Evolutionary conservation across 1,140 invertebrate species (phyloP), one percentile per base, ranked within the genome.

Genomic region (Polypedilum vanderplanki): DNA sequence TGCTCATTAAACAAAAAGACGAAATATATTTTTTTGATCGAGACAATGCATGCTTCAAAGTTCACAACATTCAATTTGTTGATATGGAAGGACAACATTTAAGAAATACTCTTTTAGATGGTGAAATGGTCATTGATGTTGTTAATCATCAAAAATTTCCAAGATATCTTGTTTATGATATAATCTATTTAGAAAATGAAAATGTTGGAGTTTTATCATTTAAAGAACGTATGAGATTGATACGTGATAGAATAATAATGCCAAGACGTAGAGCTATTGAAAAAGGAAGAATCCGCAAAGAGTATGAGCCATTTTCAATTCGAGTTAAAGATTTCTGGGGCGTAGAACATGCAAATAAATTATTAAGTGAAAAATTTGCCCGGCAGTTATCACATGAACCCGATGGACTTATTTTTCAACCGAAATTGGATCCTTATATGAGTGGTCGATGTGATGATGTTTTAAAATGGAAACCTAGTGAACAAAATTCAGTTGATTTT

Each of bases 341-440:
- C 73, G 82, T 98, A 0, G 85, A 84, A 0, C 86, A 89, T 78
- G 85, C 89, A 10, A 83, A 80, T 22, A 89, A 87, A 80, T 83
- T 98, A 17, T 84, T 98, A 15, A 88, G 91, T 75, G 90, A 93
- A 73, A 94, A 95, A 80, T 99, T 99, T 83, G 87, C 90, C 0
- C 89, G 89, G 76, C 87, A 91, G 73, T 83, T 99, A 1, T 86
- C 88, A 20, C 98, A 99, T 80, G 96, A 99, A 83, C 96, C 97
- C 0, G 98, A 99, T 83, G 98, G 98, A 70, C 85, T 99, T 0
- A 97, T 99, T 79, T 99, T 99, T 82, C 98, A 99, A 82, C 98
- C 98, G 78, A 75, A 76, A 77, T 87, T 87, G 18, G 83, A 96
- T 88, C 88, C 90, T 0, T 99, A 99, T 81, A 83, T 86, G n/a